Evolutionary conservation across 2,888 invertebrate species (phyloP), one percentile per base, ranked within the genome.

Genomic region (Lottia gigantea): DNA sequence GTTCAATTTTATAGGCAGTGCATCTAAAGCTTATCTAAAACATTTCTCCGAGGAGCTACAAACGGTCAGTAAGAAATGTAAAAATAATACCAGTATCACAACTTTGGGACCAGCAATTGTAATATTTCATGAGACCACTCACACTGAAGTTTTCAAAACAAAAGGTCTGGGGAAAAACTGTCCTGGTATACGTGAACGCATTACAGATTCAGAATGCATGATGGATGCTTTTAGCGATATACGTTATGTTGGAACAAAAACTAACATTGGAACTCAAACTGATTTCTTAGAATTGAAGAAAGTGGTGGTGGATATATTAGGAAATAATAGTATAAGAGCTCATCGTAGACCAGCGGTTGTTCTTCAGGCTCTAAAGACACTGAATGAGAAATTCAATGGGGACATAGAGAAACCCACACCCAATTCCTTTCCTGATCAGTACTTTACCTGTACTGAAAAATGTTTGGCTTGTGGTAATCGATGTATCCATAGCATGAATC

Each of bases 51-150:
- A 83, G 46, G 89, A 89, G 74, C 76, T 90, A 46, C 79, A 83
- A 71, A 83, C 84, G 12, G 87, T 87, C 6, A 83, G 85, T 45
- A 81, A 85, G 70, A 74, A 86, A 14, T 89, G 90, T 66, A 92
- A 93, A 6, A 86, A 90, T 74, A 78, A 79, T 26, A 72, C 81
- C 26, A 88, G 91, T 12, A 85, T 91, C 11, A 91, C 91, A 70
- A 90, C 91, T 31, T 88, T 93, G 71, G 94, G 94, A 25, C 95
- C 95, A 55, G 92, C 93, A 76, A 91, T 94, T 45, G 91, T 94
- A 71, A 92, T 95, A 75, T 94, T 94, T 88, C 95, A 95, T 85
- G 94, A 95, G 88, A 94, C 94, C 0, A 90, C 91, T 66, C 91
- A 94, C 82, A 94, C 94, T 16, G 91, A 91, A 80, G 14, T n/a